Evolutionary conservation across 2,113 vertebrate species (phyloP).

Genomic region (Coturnix japonica): DNA sequence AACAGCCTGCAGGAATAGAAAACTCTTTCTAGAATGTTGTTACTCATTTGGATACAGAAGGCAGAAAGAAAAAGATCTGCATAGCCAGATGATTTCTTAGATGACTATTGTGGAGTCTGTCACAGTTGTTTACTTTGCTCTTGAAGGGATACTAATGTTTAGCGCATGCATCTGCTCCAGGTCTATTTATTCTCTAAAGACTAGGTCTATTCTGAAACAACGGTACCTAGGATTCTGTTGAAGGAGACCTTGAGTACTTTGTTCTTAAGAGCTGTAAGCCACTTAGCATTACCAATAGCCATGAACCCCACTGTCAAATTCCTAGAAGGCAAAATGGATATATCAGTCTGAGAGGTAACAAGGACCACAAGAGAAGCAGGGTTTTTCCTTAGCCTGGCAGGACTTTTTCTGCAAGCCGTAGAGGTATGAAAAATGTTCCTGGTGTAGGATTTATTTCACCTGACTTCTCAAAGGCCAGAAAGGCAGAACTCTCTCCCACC

Average conservation of each 20-base stretch:
- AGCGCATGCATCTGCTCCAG: neutral
- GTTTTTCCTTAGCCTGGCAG: neutral
- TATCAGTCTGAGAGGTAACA: neutral
- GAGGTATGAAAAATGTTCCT: neutral
- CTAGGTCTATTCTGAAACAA: neutral
- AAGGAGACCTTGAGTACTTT: neutral
- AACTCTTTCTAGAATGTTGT: neutral
- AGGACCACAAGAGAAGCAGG: neutral
- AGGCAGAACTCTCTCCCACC: neutral
- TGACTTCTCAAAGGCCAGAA: neutral
- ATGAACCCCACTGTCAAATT: neutral
- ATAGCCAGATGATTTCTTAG: neutral
- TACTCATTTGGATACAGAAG: neutral
- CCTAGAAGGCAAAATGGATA: neutral
- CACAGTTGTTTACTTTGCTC: neutral
- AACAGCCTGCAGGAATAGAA: neutral
- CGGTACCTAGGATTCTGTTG: neutral
- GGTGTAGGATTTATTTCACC: neutral
- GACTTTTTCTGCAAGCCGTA: neutral
- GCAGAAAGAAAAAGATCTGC: neutral
- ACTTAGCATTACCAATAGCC: neutral
- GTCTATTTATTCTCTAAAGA: neutral
- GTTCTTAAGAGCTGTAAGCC: neutral
- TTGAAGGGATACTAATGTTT: neutral
- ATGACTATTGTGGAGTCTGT: neutral